phyloP scores from a whole-genome alignment of 2,113 vertebrate genomes.

The Stegastes partitus region DNA sequence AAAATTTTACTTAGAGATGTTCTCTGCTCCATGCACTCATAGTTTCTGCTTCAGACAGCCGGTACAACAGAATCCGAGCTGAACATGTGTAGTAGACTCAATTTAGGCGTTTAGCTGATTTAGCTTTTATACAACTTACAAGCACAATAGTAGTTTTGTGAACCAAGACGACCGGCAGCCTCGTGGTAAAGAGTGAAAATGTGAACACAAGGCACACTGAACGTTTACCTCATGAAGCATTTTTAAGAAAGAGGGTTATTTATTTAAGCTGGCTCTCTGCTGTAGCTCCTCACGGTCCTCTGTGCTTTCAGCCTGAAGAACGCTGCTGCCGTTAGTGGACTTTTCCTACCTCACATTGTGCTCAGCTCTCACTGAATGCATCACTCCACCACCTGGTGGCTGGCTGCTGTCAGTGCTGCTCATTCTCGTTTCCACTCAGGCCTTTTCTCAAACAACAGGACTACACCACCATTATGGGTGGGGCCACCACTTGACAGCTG shows the following conservation, averaged over 20 bases:
- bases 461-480: conserved; percentile 62
- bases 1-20: no score
- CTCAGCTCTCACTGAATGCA: conserved; percentile 48
- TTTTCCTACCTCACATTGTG: conserved; percentile 14
- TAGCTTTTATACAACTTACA: conserved; percentile 17
- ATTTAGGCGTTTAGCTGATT: conserved; percentile 23
- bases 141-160: not conserved
- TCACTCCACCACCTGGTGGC: conserved; percentile 84
- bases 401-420: conserved; percentile 49
- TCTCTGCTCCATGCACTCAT: no score
- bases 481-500: conserved; percentile 48
- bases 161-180: not conserved
- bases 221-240: not conserved
- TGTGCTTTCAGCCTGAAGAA: conserved; percentile 19
- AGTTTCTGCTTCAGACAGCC: not conserved
- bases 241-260: not conserved
- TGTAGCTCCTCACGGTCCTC: not conserved
- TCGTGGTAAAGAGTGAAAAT: not conserved
- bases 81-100: not conserved
- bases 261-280: conserved; percentile 2
- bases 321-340: conserved; percentile 26
- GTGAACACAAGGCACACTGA: not conserved
- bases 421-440: conserved; percentile 26
- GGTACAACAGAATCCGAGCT: conserved; percentile 22
- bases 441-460: conserved; percentile 46